Evolutionary conservation across 2,797 vertebrate species (phyloP).

Genomic region (Chelidonichthys spinosus): DNA sequence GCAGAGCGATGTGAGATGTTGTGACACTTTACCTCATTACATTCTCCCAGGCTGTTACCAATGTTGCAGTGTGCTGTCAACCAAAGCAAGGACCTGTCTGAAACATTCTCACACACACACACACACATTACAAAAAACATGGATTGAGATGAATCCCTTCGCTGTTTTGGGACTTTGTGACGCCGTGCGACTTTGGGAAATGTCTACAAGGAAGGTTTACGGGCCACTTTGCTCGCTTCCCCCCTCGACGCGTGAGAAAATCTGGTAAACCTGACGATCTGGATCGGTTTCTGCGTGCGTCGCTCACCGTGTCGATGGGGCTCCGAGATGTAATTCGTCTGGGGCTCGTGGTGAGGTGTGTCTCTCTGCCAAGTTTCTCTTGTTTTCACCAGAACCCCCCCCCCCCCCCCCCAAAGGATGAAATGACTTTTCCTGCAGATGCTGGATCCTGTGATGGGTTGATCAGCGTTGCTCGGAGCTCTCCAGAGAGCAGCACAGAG

Average conservation of each 20-base stretch:
- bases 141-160: slow-evolving; percentile 47
- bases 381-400: slow-evolving; percentile 46
- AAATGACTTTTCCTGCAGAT: slow-evolving; percentile 40
- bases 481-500: slow-evolving; percentile 54
- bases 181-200: slow-evolving; percentile 30
- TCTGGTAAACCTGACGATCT: slow-evolving; percentile 39
- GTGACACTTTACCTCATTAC: slow-evolving; percentile 86
- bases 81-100: slow-evolving; percentile 66
- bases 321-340: slow-evolving; percentile 45
- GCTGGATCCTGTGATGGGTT: slow-evolving; percentile 43
- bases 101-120: slow-evolving; percentile 43
- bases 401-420: background rate
- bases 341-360: slow-evolving; percentile 27
- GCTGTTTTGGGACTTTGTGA: slow-evolving; percentile 43
- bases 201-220: slow-evolving; percentile 50
- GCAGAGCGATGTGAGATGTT: slow-evolving; percentile 80
- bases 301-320: slow-evolving; percentile 28
- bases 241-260: slow-evolving; percentile 27
- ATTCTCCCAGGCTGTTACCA: slow-evolving; percentile 75
- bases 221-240: slow-evolving; percentile 30
- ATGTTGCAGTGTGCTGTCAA: slow-evolving; percentile 79
- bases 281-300: slow-evolving; percentile 20
- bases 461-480: slow-evolving; percentile 48
- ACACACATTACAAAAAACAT: background rate
- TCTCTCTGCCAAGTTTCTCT: slow-evolving; percentile 33